Conservation (phyloP, 2,113 vertebrate genomes). For the Antennarius striatus region DNA sequence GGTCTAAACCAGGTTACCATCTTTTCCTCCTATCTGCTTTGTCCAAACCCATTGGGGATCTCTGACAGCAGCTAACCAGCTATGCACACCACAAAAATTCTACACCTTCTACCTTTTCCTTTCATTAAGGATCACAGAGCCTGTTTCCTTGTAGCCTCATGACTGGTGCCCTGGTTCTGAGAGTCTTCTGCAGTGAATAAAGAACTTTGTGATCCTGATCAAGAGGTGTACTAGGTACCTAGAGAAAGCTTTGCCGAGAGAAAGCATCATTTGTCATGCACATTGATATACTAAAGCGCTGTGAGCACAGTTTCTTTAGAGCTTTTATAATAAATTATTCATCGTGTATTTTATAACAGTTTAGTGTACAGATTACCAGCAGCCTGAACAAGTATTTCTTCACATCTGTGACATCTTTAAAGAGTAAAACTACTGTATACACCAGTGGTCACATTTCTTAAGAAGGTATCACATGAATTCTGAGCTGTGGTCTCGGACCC, state of each 20-base stretch:
- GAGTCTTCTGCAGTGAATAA: slow-evolving; percentile 20
- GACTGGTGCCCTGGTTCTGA: neutral
- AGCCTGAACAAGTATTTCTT: slow-evolving; percentile 12
- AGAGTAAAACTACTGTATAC: slow-evolving; percentile 16
- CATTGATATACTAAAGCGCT: slow-evolving; percentile 30
- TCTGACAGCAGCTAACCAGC: too few species aligned
- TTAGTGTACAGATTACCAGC: slow-evolving; percentile 22
- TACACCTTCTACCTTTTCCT: slow-evolving; percentile 10
- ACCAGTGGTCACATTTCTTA: neutral
- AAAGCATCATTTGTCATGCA: slow-evolving; percentile 44
- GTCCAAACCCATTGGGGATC: too few species aligned
- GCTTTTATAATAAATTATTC: slow-evolving; percentile 55
- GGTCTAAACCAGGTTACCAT: too few species aligned
- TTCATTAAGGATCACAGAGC: neutral
- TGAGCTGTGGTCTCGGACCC: neutral
- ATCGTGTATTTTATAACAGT: slow-evolving; percentile 45
- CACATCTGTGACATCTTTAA: slow-evolving; percentile 21
- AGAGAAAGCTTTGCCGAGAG: slow-evolving; percentile 46
- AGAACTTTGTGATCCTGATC: slow-evolving; percentile 4
- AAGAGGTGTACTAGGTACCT: slow-evolving; percentile 30
- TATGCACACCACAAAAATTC: too few species aligned
- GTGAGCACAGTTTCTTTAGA: slow-evolving; percentile 32
- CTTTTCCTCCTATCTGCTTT: too few species aligned
- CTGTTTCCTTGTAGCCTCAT: neutral
- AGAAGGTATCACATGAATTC: slow-evolving; percentile 1